Percentiles rank a stretch among this genome's conserved stretches.
Evolutionary conservation across 2,113 vertebrate genomes (phyloP).

Genomic region (Lanius collurio): DNA sequence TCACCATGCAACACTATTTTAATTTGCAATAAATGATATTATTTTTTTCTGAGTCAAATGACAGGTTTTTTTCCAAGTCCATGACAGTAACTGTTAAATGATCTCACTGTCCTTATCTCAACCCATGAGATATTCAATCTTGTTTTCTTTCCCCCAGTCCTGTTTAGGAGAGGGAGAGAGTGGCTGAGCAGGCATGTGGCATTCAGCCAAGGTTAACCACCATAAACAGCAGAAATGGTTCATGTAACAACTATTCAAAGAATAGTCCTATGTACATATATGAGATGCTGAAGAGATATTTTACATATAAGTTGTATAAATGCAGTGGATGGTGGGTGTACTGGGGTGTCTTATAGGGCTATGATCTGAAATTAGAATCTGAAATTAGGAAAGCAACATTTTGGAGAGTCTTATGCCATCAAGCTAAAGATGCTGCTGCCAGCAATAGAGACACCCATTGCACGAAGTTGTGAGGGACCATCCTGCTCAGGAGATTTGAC

Average conservation of each 20-base stretch:
- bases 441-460: not conserved
- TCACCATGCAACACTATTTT: not conserved
- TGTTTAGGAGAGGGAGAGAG: not conserved
- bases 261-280: too few relatives aligned
- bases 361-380: not conserved
- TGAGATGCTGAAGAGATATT: not conserved
- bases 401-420: not conserved
- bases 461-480: not conserved
- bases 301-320: not conserved
- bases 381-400: not conserved
- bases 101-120: not conserved
- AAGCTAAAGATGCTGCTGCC: not conserved
- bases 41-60: not conserved
- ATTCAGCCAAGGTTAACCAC: not conserved
- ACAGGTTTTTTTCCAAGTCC: not conserved
- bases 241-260: not conserved
- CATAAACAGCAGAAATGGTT: not conserved
- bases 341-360: not conserved
- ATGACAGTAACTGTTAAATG: not conserved
- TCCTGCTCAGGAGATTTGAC: not conserved
- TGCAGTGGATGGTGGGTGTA: not conserved
- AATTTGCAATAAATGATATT: not conserved
- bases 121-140: not conserved
- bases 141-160: not conserved
- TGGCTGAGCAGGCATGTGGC: accelerated